Evolutionary conservation across 1,140 invertebrate species (phyloP), one percentile per base, ranked within the genome.

Genomic region (Akabosia matsudoensis): DNA sequence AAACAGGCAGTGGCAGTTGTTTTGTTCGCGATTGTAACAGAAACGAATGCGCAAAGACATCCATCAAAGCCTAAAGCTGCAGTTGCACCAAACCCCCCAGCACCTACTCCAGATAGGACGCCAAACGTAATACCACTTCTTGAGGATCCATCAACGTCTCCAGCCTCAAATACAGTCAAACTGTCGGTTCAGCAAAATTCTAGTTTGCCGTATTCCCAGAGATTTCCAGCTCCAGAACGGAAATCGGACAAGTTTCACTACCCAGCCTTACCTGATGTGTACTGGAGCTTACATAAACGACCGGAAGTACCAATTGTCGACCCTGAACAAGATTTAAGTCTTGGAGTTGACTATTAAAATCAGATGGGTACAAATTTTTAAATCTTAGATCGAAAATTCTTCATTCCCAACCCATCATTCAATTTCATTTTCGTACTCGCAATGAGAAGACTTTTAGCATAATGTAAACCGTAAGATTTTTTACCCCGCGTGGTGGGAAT

Each of bases 261-360:
- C 28, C 61, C 61, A 2, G n/a, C n/a, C 3, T n/a, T 67, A 1
- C 61, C 61, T 1, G 10, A 4, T 10, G 24, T 10, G 24, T 67
- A 67, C 28, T 67, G 61, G 61, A 30, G 26, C 30, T 7, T 31
- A 2, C 28, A 67, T n/a, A 67, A 67, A n/a, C 7, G 22, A 31
- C 61, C 61, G 4, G 61, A 67, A n/a, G 61, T 67, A 7, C 61
- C 61, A 10, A 4, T 67, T 28, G 61, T 67, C 26, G 61, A 67
- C 10, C 61, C 61, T 67, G 61, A 67, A n/a, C n/a, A n/a, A n/a
- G n/a, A n/a, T n/a, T n/a, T n/a, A n/a, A n/a, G n/a, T n/a, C n/a
- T n/a, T n/a, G n/a, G n/a, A n/a, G n/a, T n/a, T n/a, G n/a, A n/a
- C n/a, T n/a, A n/a, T n/a, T n/a, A n/a, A n/a, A n/a, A n/a, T n/a